Evolutionary conservation across 2,888 invertebrate species (phyloP).

Genomic region (Linnaemya vulpina): DNA sequence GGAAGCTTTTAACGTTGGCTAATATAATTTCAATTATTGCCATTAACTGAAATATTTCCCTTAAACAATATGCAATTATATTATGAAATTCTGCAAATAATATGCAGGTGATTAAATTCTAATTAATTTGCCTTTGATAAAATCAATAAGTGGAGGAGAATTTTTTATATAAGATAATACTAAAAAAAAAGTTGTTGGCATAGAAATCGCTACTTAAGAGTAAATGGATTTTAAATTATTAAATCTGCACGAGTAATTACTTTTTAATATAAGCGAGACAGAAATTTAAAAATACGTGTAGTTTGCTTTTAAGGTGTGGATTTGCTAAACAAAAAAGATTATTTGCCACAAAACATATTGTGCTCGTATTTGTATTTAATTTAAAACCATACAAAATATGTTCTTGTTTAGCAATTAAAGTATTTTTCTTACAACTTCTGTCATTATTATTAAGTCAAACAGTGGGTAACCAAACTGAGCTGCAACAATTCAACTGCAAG

Average conservation of each 20-base stretch:
- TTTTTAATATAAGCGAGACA: neutral
- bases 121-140: neutral
- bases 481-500: too few species aligned
- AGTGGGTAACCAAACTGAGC: constrained; percentile 6
- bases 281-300: constrained; percentile 12
- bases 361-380: constrained; percentile 23
- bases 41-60: constrained; percentile 39
- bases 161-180: constrained; percentile 21
- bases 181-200: constrained; percentile 36
- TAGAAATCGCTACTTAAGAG: constrained; percentile 51
- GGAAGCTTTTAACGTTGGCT: constrained; percentile 3
- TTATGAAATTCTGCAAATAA: constrained; percentile 22
- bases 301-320: constrained; percentile 65
- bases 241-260: constrained; percentile 15
- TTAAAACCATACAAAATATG: constrained; percentile 13
- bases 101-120: constrained; percentile 37
- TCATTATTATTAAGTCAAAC: neutral
- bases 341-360: constrained; percentile 21
- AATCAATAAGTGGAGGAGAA: neutral
- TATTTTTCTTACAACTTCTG: constrained; percentile 9
- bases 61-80: constrained; percentile 19
- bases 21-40: constrained; percentile 17
- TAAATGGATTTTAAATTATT: constrained; percentile 60
- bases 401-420: constrained; percentile 48
- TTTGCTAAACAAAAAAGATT: constrained; percentile 41